Base-by-base conservation (phyloP, 2,113 vertebrate species). In the Tachysurus fulvidraco region DNA sequence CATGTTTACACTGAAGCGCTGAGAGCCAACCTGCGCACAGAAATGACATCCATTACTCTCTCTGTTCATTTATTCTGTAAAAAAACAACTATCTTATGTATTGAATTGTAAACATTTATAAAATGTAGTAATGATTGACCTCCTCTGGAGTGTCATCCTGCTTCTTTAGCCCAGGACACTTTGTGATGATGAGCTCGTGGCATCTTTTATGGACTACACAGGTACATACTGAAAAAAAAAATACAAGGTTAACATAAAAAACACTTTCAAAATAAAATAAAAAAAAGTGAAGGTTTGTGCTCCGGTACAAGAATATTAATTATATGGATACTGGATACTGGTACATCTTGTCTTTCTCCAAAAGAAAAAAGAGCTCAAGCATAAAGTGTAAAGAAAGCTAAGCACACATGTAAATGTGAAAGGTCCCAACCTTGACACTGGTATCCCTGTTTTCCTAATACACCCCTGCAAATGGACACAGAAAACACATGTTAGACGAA, bases 361-460 rank as follows among this genome's bases (percentile, higher is more conserved):
- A 54, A 54, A 4, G 25, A 77, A 54, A 55, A 36, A 46, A 5
- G 11, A 21, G 71, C 11, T 74, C 46, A 41, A 46, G n/a, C 36
- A 2, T 36, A 36, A 55, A 81, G 14, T 41, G n/a, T 46, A 79
- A 80, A 86, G 21, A 83, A 85, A 41, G 12, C 13, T 55, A 14
- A 77, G 11, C 5, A 57, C n/a, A 52, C n/a, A 84, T 69, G 55
- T 13, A 82, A 50, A 83, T 83, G 7, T 67, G 44, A n/a, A 10
- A 59, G 54, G 11, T 82, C 93, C 98, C 97, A 96, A 99, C 98
- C 98, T 96, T 99, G 98, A 95, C 98, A 99, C 84, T 99, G 98
- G 94, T 99, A 99, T 88, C 98, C 98, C 93, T 99, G 98, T 93
- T 99, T 99, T 93, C 98, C 98, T 95, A 99, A 96, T 92, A 99